A percentile compares a stretch with the other conserved stretches of the same genome.
Evolutionary conservation across 2,797 vertebrate genomes (phyloP).

Genomic region (Helostoma temminkii): DNA sequence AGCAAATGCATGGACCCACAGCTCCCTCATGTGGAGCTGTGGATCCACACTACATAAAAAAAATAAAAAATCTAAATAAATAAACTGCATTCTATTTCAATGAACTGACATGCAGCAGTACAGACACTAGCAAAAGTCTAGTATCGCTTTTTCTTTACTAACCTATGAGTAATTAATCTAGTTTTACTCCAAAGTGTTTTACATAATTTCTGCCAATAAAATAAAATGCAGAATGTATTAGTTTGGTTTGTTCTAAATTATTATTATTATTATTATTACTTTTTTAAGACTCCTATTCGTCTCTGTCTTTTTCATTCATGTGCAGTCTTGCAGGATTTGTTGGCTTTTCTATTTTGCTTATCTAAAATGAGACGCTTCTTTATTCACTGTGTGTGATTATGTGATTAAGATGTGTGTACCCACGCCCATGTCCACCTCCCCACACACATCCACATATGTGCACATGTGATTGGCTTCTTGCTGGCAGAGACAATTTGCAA

Average conservation of each 20-base stretch:
- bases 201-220: constrained; percentile 28
- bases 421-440: neutral
- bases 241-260: no score
- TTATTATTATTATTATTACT: no score
- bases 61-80: neutral
- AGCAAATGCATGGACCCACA: constrained; percentile 57
- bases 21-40: constrained; percentile 69
- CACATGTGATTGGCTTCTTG: neutral
- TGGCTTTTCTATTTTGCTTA: no score
- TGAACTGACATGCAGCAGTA: neutral
- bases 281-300: no score
- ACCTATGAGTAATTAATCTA: no score
- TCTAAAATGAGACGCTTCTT: constrained; percentile 4
- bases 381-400: constrained; percentile 1
- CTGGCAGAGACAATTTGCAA: neutral
- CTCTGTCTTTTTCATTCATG: no score
- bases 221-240: no score
- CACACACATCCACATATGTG: constrained; percentile 7
- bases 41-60: neutral
- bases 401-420: constrained; percentile 9
- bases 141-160: neutral
- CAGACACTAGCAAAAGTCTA: neutral
- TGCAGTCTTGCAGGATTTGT: no score
- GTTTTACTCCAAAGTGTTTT: neutral
- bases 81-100: neutral